Base-by-base conservation (phyloP, 1,140 invertebrate species). In the Apis florea region DNA sequence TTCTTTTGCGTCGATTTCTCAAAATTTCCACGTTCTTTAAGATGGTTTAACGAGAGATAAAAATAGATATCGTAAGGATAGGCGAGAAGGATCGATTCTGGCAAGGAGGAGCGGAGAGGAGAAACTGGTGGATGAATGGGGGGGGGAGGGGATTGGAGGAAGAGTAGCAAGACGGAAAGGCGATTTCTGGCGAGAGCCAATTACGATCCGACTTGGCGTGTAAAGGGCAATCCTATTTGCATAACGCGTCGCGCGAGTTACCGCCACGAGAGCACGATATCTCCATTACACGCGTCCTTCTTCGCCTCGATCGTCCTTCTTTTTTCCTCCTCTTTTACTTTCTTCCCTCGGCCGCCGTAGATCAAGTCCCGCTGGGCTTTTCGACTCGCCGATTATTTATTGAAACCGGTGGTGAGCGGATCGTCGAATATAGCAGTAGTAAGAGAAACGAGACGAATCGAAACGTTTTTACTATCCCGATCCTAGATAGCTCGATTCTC, bases 161-260 rank as follows among this genome's bases (percentile, higher is more conserved):
- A 19, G 31, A 76, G 69, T 61, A 70, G 64, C 58, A 47, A 53
- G 72, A 61, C 26, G 69, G 67, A 84, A 86, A 73, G 78, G 61
- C 78, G 76, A 84, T 88, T 87, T 78, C 74, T 68, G 76, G 31
- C 64, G 79, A 90, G 83, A 90, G 87, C 88, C 90, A 92, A 92
- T 93, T 93, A 92, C 89, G 81, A 90, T 85, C 78, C 70, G 70
- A 82, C 72, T 79, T 83, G 86, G 87, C 88, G 87, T 89, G 89
- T 90, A 90, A 91, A 90, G 87, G 89, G 88, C 87, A 89, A 90
- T 90, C 88, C 84, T 90, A 93, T 93, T 93, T 92, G 90, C 91
- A 93, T 93, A 92, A 90, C 82, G 90, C 87, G 84, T 89, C 87
- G 86, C 89, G 81, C 85, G 79, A 67, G 69, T 89, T 87, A 88